These are phyloP conservation scores for Lymantria dispar DNA, from an alignment of 2,888 invertebrate genomes.

Conservation along the genomic window DNA sequence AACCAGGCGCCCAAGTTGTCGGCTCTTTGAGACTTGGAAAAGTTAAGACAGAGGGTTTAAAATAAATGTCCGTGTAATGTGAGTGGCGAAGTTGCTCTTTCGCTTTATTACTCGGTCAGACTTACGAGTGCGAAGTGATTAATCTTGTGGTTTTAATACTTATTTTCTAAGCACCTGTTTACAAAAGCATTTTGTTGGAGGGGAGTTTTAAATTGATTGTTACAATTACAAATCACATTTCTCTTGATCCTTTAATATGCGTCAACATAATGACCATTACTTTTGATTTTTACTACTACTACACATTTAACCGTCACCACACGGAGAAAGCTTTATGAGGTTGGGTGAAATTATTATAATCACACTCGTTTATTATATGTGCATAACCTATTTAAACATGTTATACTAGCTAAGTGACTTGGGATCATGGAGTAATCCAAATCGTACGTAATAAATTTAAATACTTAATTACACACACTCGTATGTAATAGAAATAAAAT, in stretches of 20 bases:
- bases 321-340: no score
- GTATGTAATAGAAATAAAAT: no score
- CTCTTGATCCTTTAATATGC: constrained; percentile 58
- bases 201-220: constrained; percentile 37
- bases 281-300: no score
- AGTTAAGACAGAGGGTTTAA: constrained; percentile 70
- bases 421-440: no score
- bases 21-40: constrained; percentile 57
- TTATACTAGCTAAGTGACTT: no score
- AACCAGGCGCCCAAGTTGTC: constrained; percentile 49
- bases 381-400: no score
- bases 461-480: no score
- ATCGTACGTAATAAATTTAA: no score
- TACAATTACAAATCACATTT: constrained; percentile 29
- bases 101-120: constrained; percentile 65
- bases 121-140: constrained; percentile 59
- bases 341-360: no score
- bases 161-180: constrained; percentile 44
- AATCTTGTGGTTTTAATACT: constrained; percentile 48
- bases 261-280: no score
- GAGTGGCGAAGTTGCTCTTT: constrained; percentile 75
- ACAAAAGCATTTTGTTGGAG: constrained; percentile 42
- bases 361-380: no score
- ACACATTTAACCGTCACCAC: constrained; percentile 46
- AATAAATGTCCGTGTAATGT: constrained; percentile 78